A percentile compares a stretch with the other conserved stretches of the same genome.
Conservation (phyloP, 2,888 invertebrate genomes). For the Drosophila planitibia region DNA sequence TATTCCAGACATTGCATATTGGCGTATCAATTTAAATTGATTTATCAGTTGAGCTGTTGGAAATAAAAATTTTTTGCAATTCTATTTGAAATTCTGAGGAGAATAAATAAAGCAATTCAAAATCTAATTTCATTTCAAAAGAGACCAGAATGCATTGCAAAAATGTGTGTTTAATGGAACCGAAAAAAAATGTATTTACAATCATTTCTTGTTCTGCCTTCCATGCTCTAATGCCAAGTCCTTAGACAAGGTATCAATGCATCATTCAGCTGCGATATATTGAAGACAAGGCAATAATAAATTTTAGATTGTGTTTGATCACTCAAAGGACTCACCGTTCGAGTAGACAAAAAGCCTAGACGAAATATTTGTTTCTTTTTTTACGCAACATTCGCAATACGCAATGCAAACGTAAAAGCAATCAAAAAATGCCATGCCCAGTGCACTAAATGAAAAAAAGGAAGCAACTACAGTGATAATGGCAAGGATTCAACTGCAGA, state of each 20-base stretch:
- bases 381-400: conserved; percentile 26
- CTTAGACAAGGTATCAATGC: conserved; percentile 10
- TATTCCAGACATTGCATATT: conserved; percentile 6
- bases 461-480: conserved; percentile 60
- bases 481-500: conserved; percentile 32
- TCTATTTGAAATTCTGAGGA: neutral
- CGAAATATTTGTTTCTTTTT: conserved; percentile 35
- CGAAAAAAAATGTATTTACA: conserved; percentile 5
- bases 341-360: conserved; percentile 41
- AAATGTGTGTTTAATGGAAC: conserved; percentile 10
- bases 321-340: conserved; percentile 39
- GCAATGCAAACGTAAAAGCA: conserved; percentile 76
- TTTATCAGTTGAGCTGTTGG: neutral
- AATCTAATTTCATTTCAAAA: neutral
- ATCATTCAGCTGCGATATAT: conserved; percentile 9
- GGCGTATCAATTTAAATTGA: conserved; percentile 2
- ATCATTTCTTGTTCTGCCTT: neutral
- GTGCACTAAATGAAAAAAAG: conserved; percentile 23
- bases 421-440: conserved; percentile 74
- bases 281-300: conserved; percentile 35
- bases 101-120: neutral
- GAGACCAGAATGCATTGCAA: neutral
- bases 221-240: neutral
- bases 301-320: conserved; percentile 49
- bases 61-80: neutral